Conservation (phyloP, 2,113 vertebrate genomes). For the Psephotus haematonotus region DNA sequence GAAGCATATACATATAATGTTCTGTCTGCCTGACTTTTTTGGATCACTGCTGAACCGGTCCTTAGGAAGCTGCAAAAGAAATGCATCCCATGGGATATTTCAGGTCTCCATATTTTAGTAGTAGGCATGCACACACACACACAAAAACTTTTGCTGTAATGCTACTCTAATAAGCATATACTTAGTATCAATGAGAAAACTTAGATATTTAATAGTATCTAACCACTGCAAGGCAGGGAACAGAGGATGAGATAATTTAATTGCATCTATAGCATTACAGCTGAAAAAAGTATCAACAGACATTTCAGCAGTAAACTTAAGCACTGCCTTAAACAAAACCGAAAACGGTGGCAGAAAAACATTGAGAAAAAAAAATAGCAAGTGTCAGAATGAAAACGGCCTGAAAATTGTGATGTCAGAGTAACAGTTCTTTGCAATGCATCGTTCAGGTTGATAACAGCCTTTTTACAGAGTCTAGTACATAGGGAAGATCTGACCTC, state of each 20-base stretch:
- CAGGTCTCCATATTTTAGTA: neutral
- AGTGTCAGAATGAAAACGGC: neutral
- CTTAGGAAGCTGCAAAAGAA: constrained; percentile 81
- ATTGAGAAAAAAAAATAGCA: neutral
- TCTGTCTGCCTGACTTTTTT: constrained; percentile 75
- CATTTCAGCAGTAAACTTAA: neutral
- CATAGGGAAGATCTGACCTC: neutral
- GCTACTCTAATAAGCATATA: neutral
- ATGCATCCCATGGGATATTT: neutral
- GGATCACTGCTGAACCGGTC: constrained; percentile 75
- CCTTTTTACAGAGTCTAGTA: neutral
- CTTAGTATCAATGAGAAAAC: neutral
- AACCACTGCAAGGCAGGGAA: neutral
- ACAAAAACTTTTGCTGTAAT: neutral
- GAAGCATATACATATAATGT: constrained; percentile 84
- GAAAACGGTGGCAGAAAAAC: neutral
- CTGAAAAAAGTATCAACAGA: neutral
- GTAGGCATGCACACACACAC: neutral
- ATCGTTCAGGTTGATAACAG: neutral
- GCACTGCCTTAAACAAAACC: neutral
- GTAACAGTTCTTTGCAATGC: neutral
- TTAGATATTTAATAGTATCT: neutral
- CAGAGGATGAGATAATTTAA: neutral
- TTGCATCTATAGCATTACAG: neutral
- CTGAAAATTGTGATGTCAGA: neutral